Conservation (phyloP, 2,888 invertebrate genomes). For the Zeuzera pyrina region DNA sequence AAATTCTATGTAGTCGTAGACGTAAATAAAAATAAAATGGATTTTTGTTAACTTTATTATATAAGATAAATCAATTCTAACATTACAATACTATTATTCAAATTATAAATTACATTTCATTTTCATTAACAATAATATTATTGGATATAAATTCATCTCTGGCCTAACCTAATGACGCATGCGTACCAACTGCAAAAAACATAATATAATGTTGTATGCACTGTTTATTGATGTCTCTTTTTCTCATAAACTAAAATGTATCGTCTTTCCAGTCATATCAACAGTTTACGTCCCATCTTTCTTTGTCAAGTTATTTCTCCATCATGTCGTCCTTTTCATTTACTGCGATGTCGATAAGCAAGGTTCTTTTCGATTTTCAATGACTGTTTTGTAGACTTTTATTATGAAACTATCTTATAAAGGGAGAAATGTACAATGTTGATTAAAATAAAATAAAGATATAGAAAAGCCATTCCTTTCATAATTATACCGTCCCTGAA, state of each 20-base stretch:
- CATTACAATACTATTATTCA: too few species aligned
- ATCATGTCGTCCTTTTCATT: slow-evolving; percentile 27
- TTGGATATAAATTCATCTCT: slow-evolving; percentile 37
- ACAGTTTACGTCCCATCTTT: slow-evolving; percentile 36
- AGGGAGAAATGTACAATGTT: too few species aligned
- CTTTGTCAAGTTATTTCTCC: slow-evolving; percentile 16
- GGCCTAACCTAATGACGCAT: slow-evolving; percentile 53
- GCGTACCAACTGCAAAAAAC: slow-evolving; percentile 55
- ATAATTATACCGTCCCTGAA: slow-evolving; percentile 25
- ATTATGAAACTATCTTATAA: too few species aligned
- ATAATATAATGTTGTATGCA: slow-evolving; percentile 35
- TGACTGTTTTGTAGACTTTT: too few species aligned
- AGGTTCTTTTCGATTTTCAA: too few species aligned
- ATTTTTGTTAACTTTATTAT: too few species aligned
- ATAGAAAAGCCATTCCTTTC: slow-evolving; percentile 7
- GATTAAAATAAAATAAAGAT: too few species aligned
- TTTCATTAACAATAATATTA: too few species aligned
- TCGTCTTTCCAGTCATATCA: slow-evolving; percentile 36
- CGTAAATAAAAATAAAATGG: too few species aligned
- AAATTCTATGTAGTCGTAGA: too few species aligned
- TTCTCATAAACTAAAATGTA: slow-evolving; percentile 1
- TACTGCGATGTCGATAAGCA: slow-evolving; percentile 11
- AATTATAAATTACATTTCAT: too few species aligned
- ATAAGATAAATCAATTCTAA: too few species aligned
- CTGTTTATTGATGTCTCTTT: slow-evolving; percentile 43